phyloP scores from a whole-genome alignment of 37 sponge, comb jelly and placozoan genomes.

The Corticium candelabrum region DNA sequence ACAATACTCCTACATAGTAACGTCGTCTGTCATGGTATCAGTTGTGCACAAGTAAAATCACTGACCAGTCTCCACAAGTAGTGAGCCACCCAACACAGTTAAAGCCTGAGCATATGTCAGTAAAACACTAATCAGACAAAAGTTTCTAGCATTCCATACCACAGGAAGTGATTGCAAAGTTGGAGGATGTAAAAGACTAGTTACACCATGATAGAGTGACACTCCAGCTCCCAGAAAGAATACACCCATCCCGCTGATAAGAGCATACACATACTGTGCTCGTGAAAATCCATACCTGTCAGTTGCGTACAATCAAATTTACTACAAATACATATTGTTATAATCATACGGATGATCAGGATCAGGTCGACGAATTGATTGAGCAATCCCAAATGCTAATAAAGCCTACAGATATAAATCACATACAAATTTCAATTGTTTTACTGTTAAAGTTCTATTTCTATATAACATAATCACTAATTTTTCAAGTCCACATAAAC shows the following conservation, averaged over 20 bases:
- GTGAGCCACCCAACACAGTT: conserved; percentile 64
- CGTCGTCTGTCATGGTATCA: neutral
- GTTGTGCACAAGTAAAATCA: neutral
- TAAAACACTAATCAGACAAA: neutral
- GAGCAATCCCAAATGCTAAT: conserved; percentile 81
- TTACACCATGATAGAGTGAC: conserved; percentile 82
- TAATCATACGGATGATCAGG: conserved; percentile 88
- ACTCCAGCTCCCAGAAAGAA: conserved; percentile 95
- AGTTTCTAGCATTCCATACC: too few species aligned
- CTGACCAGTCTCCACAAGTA: conserved; percentile 70
- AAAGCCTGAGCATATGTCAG: conserved; percentile 48
- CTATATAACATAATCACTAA: too few species aligned
- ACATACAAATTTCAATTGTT: too few species aligned
- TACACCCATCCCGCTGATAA: conserved; percentile 92
- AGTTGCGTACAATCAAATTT: neutral
- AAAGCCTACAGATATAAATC: conserved; percentile 56
- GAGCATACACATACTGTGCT: conserved; percentile 85
- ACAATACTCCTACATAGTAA: conserved; percentile 41
- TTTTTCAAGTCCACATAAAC: too few species aligned
- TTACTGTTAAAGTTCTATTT: too few species aligned
- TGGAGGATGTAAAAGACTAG: conserved; percentile 67
- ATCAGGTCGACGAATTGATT: conserved; percentile 79
- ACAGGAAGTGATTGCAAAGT: conserved; percentile 53
- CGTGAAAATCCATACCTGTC: conserved; percentile 90
- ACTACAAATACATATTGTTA: neutral